Evolutionary conservation across 2,797 vertebrate species (phyloP), one percentile per base, ranked within the genome.

Genomic region (Rhinogobio ventralis): DNA sequence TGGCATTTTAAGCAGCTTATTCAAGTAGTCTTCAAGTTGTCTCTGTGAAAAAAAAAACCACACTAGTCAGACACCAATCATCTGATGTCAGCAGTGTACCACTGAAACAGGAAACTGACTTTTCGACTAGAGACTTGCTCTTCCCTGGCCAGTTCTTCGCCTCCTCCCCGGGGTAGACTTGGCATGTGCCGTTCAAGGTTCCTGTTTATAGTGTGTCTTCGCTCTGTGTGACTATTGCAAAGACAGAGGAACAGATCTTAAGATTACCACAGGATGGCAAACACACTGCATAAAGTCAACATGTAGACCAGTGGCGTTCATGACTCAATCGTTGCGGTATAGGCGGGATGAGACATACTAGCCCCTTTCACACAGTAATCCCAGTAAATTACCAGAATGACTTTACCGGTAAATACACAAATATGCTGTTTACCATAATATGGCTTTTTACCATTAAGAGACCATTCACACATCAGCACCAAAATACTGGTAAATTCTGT

Each of bases 11-110:
- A 99, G 94, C 90, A 99, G 95, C 25, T 95, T 97, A 82, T 97
- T 96, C 93, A 99, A 88, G 91, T 99, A 99, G 90, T 99, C 98
- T 87, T 99, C 98, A 80, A 99, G 93, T 90, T 99, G 97, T 92
- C 95, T 99, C 98, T 99, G 86, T 79, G 77, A 85, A 84, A 60
- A 92, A 36, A 7, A 42, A 94, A 85, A 71, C 11, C 33, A 84
- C 14, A 82, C 36, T 2, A 5, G 30, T 85, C 28, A 75, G 69
- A 68, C 30, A 77, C 49, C 5, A 60, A n/a, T 30, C 67, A 33
- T 23, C 13, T n/a, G 55, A 13, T 33, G 69, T 25, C 23, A 42
- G 36, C 39, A 36, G 81, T 6, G 7, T 67, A n/a, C 23, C 20
- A 49, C 28, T 51, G 17, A 72, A 46, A 33, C 73, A 53, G 64